Evolutionary conservation across 2,888 invertebrate species (phyloP), one percentile per base, ranked within the genome.

Genomic region (Atethmia centrago): DNA sequence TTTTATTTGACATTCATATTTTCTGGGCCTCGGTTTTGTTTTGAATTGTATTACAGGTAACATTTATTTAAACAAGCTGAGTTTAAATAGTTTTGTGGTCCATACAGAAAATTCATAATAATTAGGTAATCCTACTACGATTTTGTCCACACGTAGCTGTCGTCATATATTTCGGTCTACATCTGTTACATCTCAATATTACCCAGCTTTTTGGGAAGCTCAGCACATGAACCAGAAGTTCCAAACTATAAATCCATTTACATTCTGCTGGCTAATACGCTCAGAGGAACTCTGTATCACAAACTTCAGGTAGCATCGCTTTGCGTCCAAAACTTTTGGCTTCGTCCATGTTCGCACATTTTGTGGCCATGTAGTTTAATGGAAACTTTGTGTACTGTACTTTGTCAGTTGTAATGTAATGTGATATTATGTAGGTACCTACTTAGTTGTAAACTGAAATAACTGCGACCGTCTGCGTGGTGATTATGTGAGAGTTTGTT

Each of bases 371-470:
- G 77, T 82, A 69, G 81, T 79, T 73, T 79, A 85, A 78, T 82
- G 81, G 80, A 76, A 85, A 85, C 66, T 85, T 76, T 68, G 77
- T 78, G 79, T 78, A 61, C 64, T 25, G 16, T 72, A 74, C 71
- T 83, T 81, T 81, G 79, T 69, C 63, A 74, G 68, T 70, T 58
- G 81, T 80, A 82, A 86, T 77, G 74, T 49, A 72, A 88, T 82
- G 76, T 58, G 68, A 86, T 84, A 79, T 76, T 53, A 69, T 47
- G 73, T 71, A 64, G 58, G 65, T 69, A 53, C 31, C 47, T 71
- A 49, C 42, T 56, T 68, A 47, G 77, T 55, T 55, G 40, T 58
- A 25, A 61, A 81, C 51, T 66, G 56, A 69, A 61, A 75, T 76
- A 62, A 71, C 61, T 79, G 73, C 49, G 66, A 49, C 59, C 66